Conservation (phyloP, 2,888 invertebrate species). For the Diplazon laetatorius region DNA sequence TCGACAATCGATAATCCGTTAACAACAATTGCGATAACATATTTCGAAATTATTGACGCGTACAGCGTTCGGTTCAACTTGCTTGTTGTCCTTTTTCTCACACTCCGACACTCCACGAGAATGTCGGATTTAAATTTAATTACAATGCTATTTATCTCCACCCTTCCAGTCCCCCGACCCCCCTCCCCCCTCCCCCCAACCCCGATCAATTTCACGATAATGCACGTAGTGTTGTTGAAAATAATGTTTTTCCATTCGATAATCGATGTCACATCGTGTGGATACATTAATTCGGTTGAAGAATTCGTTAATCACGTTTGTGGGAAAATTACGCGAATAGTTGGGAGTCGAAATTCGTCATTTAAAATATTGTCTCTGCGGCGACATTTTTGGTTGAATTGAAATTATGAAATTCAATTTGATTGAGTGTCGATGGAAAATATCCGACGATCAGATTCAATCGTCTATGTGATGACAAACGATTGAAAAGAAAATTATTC, state of each 20-base stretch:
- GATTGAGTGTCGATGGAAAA: too few relatives aligned
- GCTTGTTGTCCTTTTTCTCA: background rate
- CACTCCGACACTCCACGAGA: background rate
- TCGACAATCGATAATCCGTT: conserved; percentile 25
- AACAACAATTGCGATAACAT: conserved; percentile 32
- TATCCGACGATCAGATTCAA: too few relatives aligned
- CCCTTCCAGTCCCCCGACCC: too few relatives aligned
- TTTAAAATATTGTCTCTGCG: conserved; percentile 36
- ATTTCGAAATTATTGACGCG: conserved; percentile 12
- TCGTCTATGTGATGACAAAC: too few relatives aligned
- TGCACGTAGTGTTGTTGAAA: conserved; percentile 11
- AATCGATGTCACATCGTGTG: background rate
- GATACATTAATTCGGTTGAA: background rate
- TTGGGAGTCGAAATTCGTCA: conserved; percentile 33
- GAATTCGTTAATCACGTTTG: background rate
- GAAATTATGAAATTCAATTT: background rate
- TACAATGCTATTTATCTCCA: conserved; percentile 47
- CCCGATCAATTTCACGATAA: conserved; percentile 26
- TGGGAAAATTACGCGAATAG: conserved; percentile 20
- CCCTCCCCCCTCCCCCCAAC: too few relatives aligned
- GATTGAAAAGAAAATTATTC: too few relatives aligned
- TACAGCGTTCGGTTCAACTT: background rate
- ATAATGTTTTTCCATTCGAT: conserved; percentile 44
- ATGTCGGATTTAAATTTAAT: conserved; percentile 39
- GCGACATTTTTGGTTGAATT: conserved; percentile 46